Base-by-base conservation (phyloP, 2,888 invertebrate genomes). In the Merodon equestris region DNA sequence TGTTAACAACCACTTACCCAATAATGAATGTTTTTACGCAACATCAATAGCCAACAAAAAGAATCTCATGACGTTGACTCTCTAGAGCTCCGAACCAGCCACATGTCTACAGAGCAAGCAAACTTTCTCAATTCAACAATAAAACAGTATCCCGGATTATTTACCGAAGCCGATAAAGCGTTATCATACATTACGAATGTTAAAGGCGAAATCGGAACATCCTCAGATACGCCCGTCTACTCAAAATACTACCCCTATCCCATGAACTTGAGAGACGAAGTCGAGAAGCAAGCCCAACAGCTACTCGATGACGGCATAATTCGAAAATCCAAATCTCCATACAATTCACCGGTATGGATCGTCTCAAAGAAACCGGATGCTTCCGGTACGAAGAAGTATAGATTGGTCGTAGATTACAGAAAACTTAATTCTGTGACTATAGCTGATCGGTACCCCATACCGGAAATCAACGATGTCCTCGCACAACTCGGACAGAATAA, bases 401-500 rank as follows among this genome's bases (percentile, higher is more conserved):
- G 47, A 17, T 10, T 47, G 1, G 18, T 47, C 1, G 17, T 47
- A 17, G 47, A 47, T 17, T 47, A 18, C 5, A 47, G 47, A 18
- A 47, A 47, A 18, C 47, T 47, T 1, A 47, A 47, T 47, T 17
- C 47, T 10, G 47, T 47, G 9, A 18, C 18, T 3, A 17, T 47
- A 2, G 18, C 47, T 4, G 47, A 47, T 10, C 18, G 47, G 1
- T 47, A 18, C 18, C 47, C 14, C 2, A 47, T 47, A 4, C 47
- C 17, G 4, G 47, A 47, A 18, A 47, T 47, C 2, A 47, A 47
- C 10, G 47, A 17, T 5, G 47, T 47, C 5, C 47, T 47, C n/a
- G 47, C 47, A 5, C 47, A 47, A 14, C n/a, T 47, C 10, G 14
- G 47, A 1, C 1, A 47, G 12, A 47, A 14, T 18, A 17, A 15